Percentiles rank a stretch among this genome's conserved stretches.
Conservation (phyloP, 2,797 vertebrate species). For the Anguilla marmorata region DNA sequence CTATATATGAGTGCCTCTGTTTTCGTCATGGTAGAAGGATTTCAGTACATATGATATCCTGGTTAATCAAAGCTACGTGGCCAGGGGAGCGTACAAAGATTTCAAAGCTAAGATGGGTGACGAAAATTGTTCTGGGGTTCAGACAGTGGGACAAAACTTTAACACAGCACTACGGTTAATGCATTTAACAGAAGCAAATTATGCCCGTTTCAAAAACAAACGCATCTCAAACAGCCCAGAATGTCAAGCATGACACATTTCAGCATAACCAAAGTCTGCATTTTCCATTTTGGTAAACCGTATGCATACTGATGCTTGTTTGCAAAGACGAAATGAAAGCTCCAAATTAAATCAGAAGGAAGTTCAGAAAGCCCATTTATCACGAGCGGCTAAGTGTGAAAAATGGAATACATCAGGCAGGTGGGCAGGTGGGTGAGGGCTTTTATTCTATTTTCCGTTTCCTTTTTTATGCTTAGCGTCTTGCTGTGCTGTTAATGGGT, state of each 20-base stretch:
- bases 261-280: not conserved
- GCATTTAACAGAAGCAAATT: not conserved
- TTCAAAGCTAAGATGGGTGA: not conserved
- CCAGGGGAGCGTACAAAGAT: not conserved
- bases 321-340: constrained; percentile 11
- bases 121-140: not conserved
- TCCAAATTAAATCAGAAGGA: not conserved
- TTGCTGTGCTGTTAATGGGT: constrained; percentile 5
- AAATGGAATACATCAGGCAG: not conserved
- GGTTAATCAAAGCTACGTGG: not conserved
- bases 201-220: not conserved
- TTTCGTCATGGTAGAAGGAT: not conserved
- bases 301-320: not conserved
- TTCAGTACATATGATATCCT: not conserved
- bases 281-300: constrained; percentile 1
- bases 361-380: constrained; percentile 24
- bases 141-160: not conserved
- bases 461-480: not conserved
- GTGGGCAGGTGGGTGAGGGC: not conserved
- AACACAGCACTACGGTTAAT: not conserved
- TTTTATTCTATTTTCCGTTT: constrained; percentile 20
- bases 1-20: not conserved
- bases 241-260: constrained; percentile 5
- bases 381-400: not conserved
- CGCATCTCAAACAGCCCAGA: not conserved